Conservation (phyloP, 2,888 invertebrate genomes). For the Maniola hyperantus region DNA sequence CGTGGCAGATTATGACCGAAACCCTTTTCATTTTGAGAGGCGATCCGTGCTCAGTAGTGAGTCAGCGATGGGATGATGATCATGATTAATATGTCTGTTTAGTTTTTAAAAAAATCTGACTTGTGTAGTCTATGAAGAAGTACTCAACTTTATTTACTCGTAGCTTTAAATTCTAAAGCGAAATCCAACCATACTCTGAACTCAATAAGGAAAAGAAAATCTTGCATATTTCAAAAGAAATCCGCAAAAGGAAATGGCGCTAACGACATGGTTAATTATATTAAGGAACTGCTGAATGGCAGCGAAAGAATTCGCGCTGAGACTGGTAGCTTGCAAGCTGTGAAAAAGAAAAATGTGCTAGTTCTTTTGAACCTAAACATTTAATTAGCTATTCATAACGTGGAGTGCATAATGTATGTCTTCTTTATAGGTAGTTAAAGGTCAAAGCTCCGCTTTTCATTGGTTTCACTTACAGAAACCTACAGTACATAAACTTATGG, state of each 20-base stretch:
- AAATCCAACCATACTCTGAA: not conserved
- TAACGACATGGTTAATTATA: slow-evolving; percentile 20
- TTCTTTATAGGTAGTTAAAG: not conserved
- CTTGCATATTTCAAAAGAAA: slow-evolving; percentile 10
- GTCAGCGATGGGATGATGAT: no score
- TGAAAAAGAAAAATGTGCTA: not conserved
- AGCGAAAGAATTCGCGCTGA: slow-evolving; percentile 8
- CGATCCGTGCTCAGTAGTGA: no score
- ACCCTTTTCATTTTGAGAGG: no score
- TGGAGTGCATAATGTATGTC: not conserved
- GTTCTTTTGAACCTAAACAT: not conserved
- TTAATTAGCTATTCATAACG: not conserved
- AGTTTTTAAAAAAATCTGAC: no score
- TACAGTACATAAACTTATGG: no score
- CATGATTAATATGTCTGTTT: no score
- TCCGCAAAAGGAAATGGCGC: not conserved
- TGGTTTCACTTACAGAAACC: no score
- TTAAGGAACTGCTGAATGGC: slow-evolving; percentile 18
- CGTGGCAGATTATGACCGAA: no score
- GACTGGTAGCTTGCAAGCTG: not conserved
- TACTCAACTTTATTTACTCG: not conserved
- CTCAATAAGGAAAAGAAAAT: slow-evolving; percentile 7
- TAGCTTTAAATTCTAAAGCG: not conserved
- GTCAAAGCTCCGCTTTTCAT: no score
- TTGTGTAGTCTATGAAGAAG: not conserved